Conservation (phyloP, 2,888 invertebrate genomes). For the Gortyna flavago region DNA sequence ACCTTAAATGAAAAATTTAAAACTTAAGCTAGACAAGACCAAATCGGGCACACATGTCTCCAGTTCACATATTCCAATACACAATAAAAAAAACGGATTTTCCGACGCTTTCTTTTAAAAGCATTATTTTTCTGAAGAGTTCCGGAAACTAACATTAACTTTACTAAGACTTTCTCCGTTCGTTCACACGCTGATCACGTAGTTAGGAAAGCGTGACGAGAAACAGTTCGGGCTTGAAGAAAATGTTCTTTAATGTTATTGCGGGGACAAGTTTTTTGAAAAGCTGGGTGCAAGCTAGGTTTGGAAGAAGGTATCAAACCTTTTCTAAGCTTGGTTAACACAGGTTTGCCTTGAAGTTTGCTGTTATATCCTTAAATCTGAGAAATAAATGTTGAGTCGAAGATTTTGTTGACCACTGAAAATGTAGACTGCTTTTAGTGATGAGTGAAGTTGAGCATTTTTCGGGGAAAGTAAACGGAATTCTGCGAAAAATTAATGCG, state of each 20-base stretch:
- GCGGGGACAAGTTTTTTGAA: conserved; percentile 10
- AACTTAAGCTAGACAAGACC: neutral
- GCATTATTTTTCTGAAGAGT: neutral
- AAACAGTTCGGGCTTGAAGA: conserved; percentile 26
- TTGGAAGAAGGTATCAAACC: neutral
- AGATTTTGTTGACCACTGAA: neutral
- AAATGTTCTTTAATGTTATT: conserved; percentile 30
- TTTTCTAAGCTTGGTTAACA: too few relatives aligned
- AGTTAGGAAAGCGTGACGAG: conserved; percentile 18
- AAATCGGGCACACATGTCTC: neutral
- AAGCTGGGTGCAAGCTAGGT: neutral
- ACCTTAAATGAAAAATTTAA: neutral
- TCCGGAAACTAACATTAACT: conserved; percentile 13
- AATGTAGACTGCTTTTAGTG: neutral
- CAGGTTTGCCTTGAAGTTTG: neutral
- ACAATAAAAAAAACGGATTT: neutral
- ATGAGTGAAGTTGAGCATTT: neutral
- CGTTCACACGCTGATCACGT: conserved; percentile 39
- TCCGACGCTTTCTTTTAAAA: neutral
- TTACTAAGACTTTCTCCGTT: neutral
- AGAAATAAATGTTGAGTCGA: neutral
- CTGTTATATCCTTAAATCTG: neutral
- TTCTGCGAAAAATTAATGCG: too few relatives aligned
- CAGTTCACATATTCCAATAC: neutral
- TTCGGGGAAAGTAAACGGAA: neutral